Evolutionary conservation across 2,888 invertebrate species (phyloP), one percentile per base, ranked within the genome.

Genomic region (Criorhina ranunculi): DNA sequence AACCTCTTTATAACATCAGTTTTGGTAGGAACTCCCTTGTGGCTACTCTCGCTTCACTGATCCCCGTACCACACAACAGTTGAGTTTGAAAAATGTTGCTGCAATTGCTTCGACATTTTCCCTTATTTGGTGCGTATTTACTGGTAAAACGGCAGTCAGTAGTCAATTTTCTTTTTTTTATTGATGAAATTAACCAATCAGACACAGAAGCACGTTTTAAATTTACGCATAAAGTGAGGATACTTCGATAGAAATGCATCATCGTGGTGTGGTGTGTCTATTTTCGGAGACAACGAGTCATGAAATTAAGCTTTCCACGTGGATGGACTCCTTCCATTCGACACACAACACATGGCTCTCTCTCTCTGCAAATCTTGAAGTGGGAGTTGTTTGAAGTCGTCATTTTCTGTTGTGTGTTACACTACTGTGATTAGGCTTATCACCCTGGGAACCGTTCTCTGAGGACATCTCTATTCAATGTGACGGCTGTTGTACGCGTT

Each of bases 51-150:
- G n/a, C n/a, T n/a, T n/a, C n/a, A n/a, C n/a, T n/a, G n/a, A n/a
- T n/a, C n/a, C n/a, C n/a, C n/a, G n/a, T n/a, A n/a, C n/a, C n/a
- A n/a, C n/a, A n/a, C n/a, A n/a, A n/a, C 42, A 19, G 19, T 46
- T 46, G 19, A 46, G 46, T 46, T 46, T 17, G 9, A 15, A 44
- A 44, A 17, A n/a, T n/a, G n/a, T n/a, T 44, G 44, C 8, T 44
- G 7, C 8, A 44, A 15, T 37, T 37, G 37, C n/a, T n/a, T 11
- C 37, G n/a, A 37, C 4, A 0, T 17, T 44, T 44, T 17, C 6
- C 19, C 15, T 46, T 19, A 19, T 19, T 19, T 46, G 46, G 46
- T 46, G 19, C 19, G 9, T 19, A 2, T 19, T 11, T 11, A 8
- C 12, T 8, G 8, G 2, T 42, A 17, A 17, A 42, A 17, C 8